Evolutionary conservation across 2,797 vertebrate species (phyloP).

Genomic region (Sebastes vulpes): DNA sequence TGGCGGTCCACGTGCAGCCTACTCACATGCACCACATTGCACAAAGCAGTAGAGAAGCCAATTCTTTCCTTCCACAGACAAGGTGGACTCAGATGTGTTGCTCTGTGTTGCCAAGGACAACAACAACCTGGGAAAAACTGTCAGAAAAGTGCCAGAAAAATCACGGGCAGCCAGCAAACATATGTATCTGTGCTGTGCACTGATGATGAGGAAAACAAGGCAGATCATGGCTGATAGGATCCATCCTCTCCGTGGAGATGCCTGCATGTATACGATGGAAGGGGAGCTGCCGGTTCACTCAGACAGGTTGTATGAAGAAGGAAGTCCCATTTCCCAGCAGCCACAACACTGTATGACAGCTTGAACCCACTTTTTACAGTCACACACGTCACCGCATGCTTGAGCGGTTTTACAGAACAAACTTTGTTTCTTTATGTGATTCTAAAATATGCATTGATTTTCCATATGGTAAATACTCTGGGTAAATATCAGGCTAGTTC

Average conservation of each 20-base stretch:
- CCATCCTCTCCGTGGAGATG: constrained; percentile 42
- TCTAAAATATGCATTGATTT: background rate
- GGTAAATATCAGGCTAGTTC: background rate
- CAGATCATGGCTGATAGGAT: constrained; percentile 37
- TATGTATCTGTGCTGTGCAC: constrained; percentile 25
- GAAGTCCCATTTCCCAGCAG: constrained; percentile 25
- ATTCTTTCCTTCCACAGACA: constrained; percentile 4
- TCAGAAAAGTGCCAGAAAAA: constrained; percentile 47
- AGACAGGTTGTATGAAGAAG: constrained; percentile 4
- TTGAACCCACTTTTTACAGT: constrained; percentile 10
- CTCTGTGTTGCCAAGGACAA: constrained; percentile 45
- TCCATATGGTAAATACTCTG: background rate
- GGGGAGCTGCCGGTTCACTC: constrained; percentile 8
- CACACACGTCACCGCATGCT: background rate
- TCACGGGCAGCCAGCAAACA: constrained; percentile 25
- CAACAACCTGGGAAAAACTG: constrained; percentile 46
- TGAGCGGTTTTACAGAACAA: background rate
- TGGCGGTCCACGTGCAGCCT: background rate
- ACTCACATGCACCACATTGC: constrained; percentile 2
- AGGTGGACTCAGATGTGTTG: constrained; percentile 37
- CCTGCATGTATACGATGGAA: background rate
- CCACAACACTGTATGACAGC: constrained; percentile 17
- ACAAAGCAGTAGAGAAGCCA: background rate
- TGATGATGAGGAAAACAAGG: constrained; percentile 40
- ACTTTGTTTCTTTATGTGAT: background rate